Evolutionary conservation across 2,888 invertebrate species (phyloP), one percentile per base, ranked within the genome.

Genomic region (Labia minor): DNA sequence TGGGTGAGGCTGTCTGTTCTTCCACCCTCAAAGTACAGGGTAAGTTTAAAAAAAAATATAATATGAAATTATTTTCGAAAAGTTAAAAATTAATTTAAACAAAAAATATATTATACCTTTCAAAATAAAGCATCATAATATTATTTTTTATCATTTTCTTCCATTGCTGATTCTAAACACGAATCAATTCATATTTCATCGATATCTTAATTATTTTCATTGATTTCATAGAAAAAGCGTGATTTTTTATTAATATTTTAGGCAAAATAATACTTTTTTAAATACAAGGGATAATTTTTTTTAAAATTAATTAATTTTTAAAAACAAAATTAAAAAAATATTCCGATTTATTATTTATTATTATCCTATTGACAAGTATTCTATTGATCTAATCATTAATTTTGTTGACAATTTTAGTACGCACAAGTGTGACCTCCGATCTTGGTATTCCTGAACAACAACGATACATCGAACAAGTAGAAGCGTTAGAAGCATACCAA

Each of bases 361-460:
- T n/a, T n/a, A n/a, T n/a, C n/a, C n/a, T n/a, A n/a, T 37, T 61
- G 33, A 33, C 66, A 33, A 67, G 19, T 19, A 4, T 64, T 6
- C 18, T 4, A 11, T 11, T 1, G 8, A 3, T n/a, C n/a, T n/a
- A n/a, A n/a, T n/a, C n/a, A n/a, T n/a, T n/a, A n/a, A n/a, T n/a
- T 37, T 61, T n/a, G 16, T 19, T 19, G 21, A 61, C 62, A 61
- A 66, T 68, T 69, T 1, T 67, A 80, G 81, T 86, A 69, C 86
- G 90, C 74, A 90, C 90, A 72, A 90, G 88, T 72, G 92, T 93
- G 70, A 92, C 92, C 71, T 83, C 86, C 71, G 93, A 93, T 78
- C 82, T 93, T 73, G 94, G 93, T 70, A 90, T 91, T 74, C 91
- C 92, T 68, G 93, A 93, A 79, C 93, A 93, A 78, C 87, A 89